Percentiles rank a stretch among this genome's conserved stretches.
Evolutionary conservation across 2,797 vertebrate species (phyloP).

Genomic region (Eospalax fontanierii): DNA sequence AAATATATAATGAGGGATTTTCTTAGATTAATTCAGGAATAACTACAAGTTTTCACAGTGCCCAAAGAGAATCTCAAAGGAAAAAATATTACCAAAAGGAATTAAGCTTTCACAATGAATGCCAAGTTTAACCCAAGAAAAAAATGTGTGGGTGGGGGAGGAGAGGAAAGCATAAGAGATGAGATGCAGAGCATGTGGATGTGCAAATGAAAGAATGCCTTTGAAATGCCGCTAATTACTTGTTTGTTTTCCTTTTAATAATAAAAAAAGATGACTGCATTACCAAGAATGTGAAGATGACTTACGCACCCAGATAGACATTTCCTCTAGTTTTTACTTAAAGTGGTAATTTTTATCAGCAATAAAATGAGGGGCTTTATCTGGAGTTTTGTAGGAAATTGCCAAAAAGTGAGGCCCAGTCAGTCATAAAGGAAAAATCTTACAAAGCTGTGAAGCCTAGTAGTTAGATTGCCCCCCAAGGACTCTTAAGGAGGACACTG

Average conservation of each 20-base stretch:
- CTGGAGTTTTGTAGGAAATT: neutral
- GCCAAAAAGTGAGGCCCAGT: neutral
- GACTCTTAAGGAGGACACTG: neutral
- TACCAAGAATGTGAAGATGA: neutral
- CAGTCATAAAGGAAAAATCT: neutral
- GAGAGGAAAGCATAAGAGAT: neutral
- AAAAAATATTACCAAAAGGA: constrained; percentile 51
- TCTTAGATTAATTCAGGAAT: constrained; percentile 66
- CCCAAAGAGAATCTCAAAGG: constrained; percentile 43
- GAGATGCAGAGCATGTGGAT: neutral
- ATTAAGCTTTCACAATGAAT: constrained; percentile 49
- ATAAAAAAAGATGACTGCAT: constrained; percentile 26
- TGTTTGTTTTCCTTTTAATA: constrained; percentile 22
- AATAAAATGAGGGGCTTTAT: constrained; percentile 67
- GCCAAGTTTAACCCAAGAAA: neutral
- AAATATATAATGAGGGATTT: constrained; percentile 51
- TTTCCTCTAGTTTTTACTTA: constrained; percentile 76
- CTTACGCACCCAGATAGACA: neutral
- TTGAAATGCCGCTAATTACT: neutral
- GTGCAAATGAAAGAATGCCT: neutral
- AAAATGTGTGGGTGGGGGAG: neutral
- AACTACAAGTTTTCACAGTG: constrained; percentile 42
- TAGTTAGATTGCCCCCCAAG: neutral
- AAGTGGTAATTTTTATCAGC: constrained; percentile 70
- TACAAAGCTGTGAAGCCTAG: neutral